Conservation (phyloP, 1,140 invertebrate species). For the roundworm (Caenorhabditis elegans) region DNA sequence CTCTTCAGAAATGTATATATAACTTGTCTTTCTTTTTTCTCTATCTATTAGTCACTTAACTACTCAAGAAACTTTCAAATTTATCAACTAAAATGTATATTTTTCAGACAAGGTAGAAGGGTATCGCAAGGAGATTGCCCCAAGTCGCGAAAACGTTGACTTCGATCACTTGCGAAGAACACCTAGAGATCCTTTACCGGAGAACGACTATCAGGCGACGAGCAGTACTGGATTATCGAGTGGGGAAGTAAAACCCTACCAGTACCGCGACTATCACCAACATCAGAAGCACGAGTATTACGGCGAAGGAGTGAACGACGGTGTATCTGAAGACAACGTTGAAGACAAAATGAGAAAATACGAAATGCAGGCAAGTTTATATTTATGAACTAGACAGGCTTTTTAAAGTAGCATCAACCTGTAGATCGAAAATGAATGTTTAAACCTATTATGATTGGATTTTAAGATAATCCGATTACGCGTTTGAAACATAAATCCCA, state of each 20-base stretch:
- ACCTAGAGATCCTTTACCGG: not conserved
- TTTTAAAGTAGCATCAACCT: not conserved
- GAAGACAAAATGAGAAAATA: conserved; percentile 13
- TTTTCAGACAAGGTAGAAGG: conserved; percentile 21
- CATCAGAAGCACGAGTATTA: conserved; percentile 23
- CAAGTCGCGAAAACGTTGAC: conserved; percentile 21
- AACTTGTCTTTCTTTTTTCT: too few species aligned
- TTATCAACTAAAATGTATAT: too few species aligned
- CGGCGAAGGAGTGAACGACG: conserved; percentile 1
- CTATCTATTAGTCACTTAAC: too few species aligned
- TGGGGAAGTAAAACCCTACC: conserved; percentile 7
- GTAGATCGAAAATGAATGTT: not conserved
- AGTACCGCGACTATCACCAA: conserved; percentile 19
- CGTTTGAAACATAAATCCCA: not conserved
- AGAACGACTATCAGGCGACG: not conserved
- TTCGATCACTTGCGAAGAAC: conserved; percentile 19
- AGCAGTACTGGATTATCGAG: not conserved
- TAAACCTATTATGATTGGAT: conserved; percentile 4
- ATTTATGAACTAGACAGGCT: too few species aligned
- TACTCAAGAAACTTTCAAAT: too few species aligned
- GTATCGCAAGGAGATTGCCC: conserved; percentile 26
- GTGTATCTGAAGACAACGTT: not conserved
- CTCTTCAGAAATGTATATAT: too few species aligned
- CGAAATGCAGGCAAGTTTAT: conserved; percentile 13
- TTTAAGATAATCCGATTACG: not conserved